phyloP scores from a whole-genome alignment of 1,140 invertebrate species.

The Episyrphus balteatus region DNA sequence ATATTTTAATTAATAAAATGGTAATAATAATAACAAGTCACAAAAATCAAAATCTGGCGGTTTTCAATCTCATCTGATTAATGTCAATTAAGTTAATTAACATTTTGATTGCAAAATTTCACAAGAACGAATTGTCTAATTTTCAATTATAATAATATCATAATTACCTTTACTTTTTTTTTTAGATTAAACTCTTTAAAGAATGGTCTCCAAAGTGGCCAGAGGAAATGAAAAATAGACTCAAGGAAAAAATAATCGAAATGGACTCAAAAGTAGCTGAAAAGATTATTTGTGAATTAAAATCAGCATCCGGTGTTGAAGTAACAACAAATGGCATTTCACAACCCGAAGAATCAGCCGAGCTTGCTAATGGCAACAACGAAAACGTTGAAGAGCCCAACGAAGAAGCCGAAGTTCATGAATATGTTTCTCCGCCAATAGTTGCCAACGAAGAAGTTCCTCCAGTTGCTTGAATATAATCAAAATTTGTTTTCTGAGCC shows the following conservation, averaged over 20 bases:
- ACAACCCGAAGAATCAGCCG: background rate
- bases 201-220: constrained; percentile 79
- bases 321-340: constrained; percentile 5
- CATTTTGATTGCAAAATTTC: too few species aligned
- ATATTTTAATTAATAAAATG: too few species aligned
- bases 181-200: constrained; percentile 66
- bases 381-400: too few species aligned
- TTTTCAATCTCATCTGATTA: too few species aligned
- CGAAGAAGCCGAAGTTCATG: background rate
- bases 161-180: constrained; percentile 16
- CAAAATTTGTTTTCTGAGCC: too few species aligned
- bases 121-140: too few species aligned
- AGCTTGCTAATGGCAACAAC: constrained; percentile 17
- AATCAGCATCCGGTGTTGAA: constrained; percentile 11
- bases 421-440: constrained; percentile 12
- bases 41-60: too few species aligned
- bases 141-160: too few species aligned
- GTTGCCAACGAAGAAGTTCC: constrained; percentile 13
- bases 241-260: constrained; percentile 56
- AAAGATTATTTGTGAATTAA: constrained; percentile 43
- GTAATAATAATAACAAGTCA: too few species aligned
- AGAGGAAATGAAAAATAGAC: constrained; percentile 55
- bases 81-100: too few species aligned
- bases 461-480: constrained; percentile 21
- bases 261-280: constrained; percentile 57